phyloP scores from a whole-genome alignment of 1,140 invertebrate species.

The Hesperophylax magnus region DNA sequence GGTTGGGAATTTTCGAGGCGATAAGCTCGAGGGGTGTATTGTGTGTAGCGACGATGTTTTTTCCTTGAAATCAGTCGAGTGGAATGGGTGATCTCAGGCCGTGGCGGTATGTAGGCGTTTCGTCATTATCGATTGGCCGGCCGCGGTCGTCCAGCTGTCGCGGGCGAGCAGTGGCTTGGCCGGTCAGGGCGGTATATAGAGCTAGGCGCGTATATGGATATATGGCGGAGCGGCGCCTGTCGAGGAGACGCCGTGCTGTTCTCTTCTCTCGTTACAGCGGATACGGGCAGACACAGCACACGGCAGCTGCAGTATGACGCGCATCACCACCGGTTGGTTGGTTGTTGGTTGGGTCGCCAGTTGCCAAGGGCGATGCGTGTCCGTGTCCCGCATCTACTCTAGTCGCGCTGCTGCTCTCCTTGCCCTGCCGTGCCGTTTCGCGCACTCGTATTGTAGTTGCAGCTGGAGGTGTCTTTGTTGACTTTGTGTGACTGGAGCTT shows the following conservation, averaged over 20 bases:
- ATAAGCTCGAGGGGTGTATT: constrained; percentile 12
- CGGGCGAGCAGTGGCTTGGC: constrained; percentile 52
- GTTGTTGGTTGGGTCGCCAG: too few relatives aligned
- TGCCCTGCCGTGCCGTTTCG: not conserved
- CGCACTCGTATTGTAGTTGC: not conserved
- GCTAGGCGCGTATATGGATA: constrained; percentile 21
- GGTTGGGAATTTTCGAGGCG: constrained; percentile 19
- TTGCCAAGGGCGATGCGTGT: constrained; percentile 31
- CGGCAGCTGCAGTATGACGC: constrained; percentile 22
- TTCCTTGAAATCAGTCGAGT: constrained; percentile 2
- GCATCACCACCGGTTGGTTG: constrained; percentile 18
- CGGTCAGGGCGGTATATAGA: constrained; percentile 33
- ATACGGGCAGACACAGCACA: not conserved
- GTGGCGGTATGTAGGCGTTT: constrained; percentile 63
- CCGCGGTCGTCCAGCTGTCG: constrained; percentile 65
- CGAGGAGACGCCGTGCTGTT: not conserved
- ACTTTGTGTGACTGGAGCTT: constrained; percentile 35
- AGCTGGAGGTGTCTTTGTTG: constrained; percentile 24
- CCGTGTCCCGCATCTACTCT: not conserved
- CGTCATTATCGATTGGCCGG: constrained; percentile 69
- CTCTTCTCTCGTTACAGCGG: not conserved
- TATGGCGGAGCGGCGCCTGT: not conserved
- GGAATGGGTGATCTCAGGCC: constrained; percentile 55
- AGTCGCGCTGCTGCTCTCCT: not conserved
- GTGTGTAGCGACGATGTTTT: constrained; percentile 19